Evolutionary conservation across 2,113 vertebrate species (phyloP), one percentile per base, ranked within the genome.

Genomic region (Crotalus tigris): DNA sequence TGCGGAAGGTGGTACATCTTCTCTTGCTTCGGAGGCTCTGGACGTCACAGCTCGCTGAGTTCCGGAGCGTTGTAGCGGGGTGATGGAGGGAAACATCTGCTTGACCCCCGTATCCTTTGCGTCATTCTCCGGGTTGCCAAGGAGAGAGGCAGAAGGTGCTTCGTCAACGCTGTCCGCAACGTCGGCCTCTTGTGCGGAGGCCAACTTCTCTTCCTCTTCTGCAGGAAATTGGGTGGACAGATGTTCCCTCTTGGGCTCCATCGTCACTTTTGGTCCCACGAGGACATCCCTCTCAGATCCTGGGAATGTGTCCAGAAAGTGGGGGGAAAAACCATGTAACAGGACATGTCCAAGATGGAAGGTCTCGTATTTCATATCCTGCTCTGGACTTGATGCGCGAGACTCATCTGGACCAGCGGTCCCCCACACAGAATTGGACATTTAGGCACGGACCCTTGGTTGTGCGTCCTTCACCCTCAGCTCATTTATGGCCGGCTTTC

Each of bases 281-380:
- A n/a, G 24, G 5, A 19, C 87, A 3, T 59, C 87, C 10, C 7
- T 29, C 61, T 85, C 29, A 0, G 53, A 11, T 33, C 87, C 87
- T 26, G 26, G 91, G 57, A 29, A 24, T 1, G 10, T 33, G 33
- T 85, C 44, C 59, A 54, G 39, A 33, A 89, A 26, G 6, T 39
- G 49, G 1, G 7, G 5, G 6, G 13, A 0, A 44, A 53, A 53
- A 26, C 2, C 15, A 3, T 1, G 0, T 39, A 75, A 17, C 1
- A 3, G 33, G n/a, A 81, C 0, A 6, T 2, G 46, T 29, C 59
- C 17, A 49, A 44, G 44, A 19, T 21, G 44, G 44, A 21, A 17
- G 15, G 17, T 17, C 26, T 53, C 29, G 12, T 3, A 0, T 17
- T 26, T 8, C 3, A 11, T 9, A 10, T 29, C 5, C 4, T 7